Evolutionary conservation across 2,797 vertebrate genomes (phyloP).

Genomic region (Streptopelia turtur): DNA sequence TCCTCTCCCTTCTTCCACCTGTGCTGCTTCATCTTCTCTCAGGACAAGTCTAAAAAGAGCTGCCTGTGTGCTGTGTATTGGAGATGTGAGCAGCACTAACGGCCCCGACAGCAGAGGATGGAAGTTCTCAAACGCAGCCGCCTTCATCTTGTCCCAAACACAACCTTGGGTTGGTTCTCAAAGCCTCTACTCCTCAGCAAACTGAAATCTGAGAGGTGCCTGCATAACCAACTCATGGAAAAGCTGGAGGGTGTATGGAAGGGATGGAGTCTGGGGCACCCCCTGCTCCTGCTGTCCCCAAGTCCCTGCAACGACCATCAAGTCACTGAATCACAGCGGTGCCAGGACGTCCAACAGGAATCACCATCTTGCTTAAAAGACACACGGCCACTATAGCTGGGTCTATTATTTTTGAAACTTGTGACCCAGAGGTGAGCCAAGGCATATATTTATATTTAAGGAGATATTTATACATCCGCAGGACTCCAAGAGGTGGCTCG

Average conservation of each 20-base stretch:
- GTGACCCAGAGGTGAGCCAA: too few species aligned
- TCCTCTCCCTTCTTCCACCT: neutral
- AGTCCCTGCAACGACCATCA: neutral
- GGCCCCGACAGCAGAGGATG: neutral
- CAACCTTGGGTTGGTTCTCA: neutral
- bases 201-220: neutral
- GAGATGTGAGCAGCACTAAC: too few species aligned
- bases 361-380: neutral
- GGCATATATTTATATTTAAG: neutral
- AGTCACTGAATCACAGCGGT: neutral
- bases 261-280: neutral
- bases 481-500: neutral
- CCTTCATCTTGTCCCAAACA: neutral
- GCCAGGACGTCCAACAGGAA: neutral
- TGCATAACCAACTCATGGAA: neutral
- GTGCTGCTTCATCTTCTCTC: neutral
- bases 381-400: fast-evolving
- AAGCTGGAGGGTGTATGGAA: neutral
- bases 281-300: neutral
- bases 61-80: fast-evolving
- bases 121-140: neutral
- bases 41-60: neutral
- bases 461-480: neutral
- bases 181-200: neutral
- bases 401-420: neutral